A percentile compares a stretch with the other conserved stretches of the same genome.
Evolutionary conservation across 2,113 vertebrate species (phyloP).

Genomic region (Pyrgilauda ruficollis): DNA sequence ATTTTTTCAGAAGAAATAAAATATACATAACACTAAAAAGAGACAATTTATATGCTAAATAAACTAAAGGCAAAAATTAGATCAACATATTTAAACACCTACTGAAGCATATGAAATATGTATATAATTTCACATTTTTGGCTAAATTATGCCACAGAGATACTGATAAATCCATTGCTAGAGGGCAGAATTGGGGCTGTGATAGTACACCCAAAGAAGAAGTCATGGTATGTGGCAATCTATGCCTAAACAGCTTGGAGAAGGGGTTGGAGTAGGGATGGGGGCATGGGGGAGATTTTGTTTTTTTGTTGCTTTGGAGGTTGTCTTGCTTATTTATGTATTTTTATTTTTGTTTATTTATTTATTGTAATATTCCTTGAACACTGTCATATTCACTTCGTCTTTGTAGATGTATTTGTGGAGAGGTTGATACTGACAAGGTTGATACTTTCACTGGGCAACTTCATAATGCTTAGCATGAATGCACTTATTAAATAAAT

Average conservation of each 20-base stretch:
- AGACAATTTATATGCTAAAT: background rate
- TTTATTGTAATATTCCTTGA: background rate
- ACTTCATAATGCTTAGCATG: background rate
- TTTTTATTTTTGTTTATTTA: background rate
- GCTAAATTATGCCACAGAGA: background rate
- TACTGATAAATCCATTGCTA: background rate
- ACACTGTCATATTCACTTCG: background rate
- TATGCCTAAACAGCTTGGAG: background rate
- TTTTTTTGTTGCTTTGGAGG: background rate
- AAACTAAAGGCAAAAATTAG: background rate
- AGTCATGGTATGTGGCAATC: background rate
- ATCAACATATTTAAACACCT: background rate
- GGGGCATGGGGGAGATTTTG: fast-evolving
- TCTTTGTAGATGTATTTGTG: background rate
- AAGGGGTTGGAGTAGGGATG: fast-evolving
- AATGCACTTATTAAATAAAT: background rate
- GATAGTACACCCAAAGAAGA: background rate
- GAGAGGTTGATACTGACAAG: background rate
- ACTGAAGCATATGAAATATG: background rate
- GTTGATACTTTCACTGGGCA: background rate
- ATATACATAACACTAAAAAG: background rate
- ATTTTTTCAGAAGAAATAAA: background rate
- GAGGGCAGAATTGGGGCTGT: background rate
- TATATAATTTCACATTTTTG: background rate
- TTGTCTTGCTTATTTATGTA: background rate